phyloP scores from a whole-genome alignment of 2,113 vertebrate genomes.

The Protomyctophum bolini region DNA sequence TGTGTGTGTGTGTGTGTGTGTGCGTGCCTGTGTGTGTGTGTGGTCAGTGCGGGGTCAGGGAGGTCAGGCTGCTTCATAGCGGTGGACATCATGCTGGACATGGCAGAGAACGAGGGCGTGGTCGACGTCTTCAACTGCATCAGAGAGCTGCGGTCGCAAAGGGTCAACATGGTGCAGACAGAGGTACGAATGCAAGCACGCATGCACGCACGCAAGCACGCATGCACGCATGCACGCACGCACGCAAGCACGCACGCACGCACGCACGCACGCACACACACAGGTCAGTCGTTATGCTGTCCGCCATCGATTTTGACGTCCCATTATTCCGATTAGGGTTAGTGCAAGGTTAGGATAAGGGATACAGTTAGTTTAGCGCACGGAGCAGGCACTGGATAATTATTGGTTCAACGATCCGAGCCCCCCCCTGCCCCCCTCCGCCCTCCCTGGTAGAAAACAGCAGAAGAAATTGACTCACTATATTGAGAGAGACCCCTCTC shows the following conservation, averaged over 20 bases:
- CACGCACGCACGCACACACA: background rate
- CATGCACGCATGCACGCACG: background rate
- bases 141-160: conserved; percentile 93
- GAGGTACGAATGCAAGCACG: conserved; percentile 80
- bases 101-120: conserved; percentile 97
- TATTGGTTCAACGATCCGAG: too few relatives aligned
- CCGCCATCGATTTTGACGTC: too few relatives aligned
- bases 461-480: too few relatives aligned
- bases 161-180: conserved; percentile 97
- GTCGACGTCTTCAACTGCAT: conserved; percentile 99
- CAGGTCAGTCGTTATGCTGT: background rate
- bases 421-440: too few relatives aligned
- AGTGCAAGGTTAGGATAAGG: too few relatives aligned
- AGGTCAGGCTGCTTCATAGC: conserved; percentile 97
- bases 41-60: conserved; percentile 88
- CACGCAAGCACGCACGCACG: background rate
- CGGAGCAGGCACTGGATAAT: too few relatives aligned
- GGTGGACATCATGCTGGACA: conserved; percentile 98
- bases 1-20: conserved; percentile 16
- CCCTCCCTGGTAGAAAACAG: too few relatives aligned
- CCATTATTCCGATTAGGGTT: too few relatives aligned
- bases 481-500: too few relatives aligned
- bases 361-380: too few relatives aligned
- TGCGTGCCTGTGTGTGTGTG: background rate
- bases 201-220: background rate